phyloP scores from a whole-genome alignment of 1,140 invertebrate genomes.

The Apis laboriosa region DNA sequence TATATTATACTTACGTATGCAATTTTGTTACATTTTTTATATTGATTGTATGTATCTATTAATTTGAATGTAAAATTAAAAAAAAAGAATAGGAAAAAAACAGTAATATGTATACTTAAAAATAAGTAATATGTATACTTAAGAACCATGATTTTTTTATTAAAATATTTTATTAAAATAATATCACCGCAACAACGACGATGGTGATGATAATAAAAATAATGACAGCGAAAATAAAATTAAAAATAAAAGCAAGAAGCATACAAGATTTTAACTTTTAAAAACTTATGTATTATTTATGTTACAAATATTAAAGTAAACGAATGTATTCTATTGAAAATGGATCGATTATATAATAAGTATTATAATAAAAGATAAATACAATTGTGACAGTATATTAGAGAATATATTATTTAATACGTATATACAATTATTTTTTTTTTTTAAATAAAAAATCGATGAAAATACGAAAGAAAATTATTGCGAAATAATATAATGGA shows the following conservation, averaged over 20 bases:
- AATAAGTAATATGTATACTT: no score
- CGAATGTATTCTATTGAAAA: neutral
- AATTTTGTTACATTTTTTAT: conserved; percentile 12
- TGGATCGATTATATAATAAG: neutral
- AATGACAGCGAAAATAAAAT: neutral
- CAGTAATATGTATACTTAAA: neutral
- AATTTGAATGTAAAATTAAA: neutral
- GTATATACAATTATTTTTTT: neutral
- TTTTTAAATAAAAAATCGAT: neutral
- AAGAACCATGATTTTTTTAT: conserved; percentile 1
- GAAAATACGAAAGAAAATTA: neutral
- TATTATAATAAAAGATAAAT: neutral
- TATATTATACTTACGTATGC: neutral
- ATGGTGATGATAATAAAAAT: neutral
- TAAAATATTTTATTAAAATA: neutral
- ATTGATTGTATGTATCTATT: conserved; percentile 5
- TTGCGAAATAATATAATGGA: neutral
- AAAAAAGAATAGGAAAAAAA: neutral
- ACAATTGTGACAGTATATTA: neutral
- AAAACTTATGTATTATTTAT: neutral
- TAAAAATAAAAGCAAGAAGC: neutral
- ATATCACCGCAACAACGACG: conserved; percentile 32
- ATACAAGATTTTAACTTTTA: conserved; percentile 9
- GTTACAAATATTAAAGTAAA: neutral
- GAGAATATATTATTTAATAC: neutral